phyloP scores from a whole-genome alignment of 2,888 invertebrate species.

The Lochmaea capreae region DNA sequence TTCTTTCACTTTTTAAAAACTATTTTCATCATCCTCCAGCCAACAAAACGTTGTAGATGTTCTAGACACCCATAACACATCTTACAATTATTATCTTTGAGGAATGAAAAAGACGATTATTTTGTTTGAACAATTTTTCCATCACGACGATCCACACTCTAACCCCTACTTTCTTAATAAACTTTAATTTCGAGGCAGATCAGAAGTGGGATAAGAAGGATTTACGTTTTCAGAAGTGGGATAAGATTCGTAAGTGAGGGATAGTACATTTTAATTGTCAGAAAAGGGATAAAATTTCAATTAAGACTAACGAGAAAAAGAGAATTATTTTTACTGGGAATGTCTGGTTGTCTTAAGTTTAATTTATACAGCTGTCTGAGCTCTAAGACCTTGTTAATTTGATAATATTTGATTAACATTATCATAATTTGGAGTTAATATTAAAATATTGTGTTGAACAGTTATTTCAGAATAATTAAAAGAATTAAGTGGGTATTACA shows the following conservation, averaged over 20 bases:
- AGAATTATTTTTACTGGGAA: conserved; percentile 24
- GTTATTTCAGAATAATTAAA: too few relatives aligned
- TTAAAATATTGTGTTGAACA: too few relatives aligned
- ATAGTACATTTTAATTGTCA: conserved; percentile 36
- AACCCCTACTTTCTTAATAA: conserved; percentile 8
- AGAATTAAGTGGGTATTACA: too few relatives aligned
- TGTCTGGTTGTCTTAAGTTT: conserved; percentile 10
- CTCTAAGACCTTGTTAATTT: not conserved
- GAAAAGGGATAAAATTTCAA: conserved; percentile 34
- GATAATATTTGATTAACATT: not conserved
- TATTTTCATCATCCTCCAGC: not conserved
- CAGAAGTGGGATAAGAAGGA: conserved; percentile 20
- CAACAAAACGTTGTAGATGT: not conserved
- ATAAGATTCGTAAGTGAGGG: conserved; percentile 23
- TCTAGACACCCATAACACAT: not conserved
- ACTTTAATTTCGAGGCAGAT: conserved; percentile 20
- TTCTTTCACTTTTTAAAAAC: too few relatives aligned
- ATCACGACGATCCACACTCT: not conserved
- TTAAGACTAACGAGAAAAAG: conserved; percentile 28
- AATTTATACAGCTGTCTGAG: conserved; percentile 12
- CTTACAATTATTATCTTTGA: not conserved
- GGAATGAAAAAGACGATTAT: not conserved
- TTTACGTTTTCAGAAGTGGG: conserved; percentile 24
- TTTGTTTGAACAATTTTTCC: conserved; percentile 2
- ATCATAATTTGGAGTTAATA: not conserved